phyloP scores from a whole-genome alignment of 2,113 vertebrate species.

The Ammospiza caudacuta region DNA sequence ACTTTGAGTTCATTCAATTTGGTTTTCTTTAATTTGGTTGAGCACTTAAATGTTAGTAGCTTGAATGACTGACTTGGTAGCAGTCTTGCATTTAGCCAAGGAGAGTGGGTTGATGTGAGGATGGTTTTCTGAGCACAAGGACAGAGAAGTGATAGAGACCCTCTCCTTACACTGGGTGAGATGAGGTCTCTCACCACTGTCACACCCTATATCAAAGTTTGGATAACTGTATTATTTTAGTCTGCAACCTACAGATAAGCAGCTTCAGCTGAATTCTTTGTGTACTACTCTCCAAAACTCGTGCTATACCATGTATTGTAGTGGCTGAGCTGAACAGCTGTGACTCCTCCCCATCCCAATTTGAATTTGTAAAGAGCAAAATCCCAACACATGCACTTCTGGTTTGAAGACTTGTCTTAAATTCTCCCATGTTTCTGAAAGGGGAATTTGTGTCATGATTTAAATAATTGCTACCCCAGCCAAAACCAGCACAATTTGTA shows the following conservation, averaged over 20 bases:
- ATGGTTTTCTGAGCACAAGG: not conserved
- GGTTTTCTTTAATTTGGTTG: not conserved
- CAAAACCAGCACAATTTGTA: not conserved
- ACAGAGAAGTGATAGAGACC: not conserved
- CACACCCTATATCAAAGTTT: not conserved
- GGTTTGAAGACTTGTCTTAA: not conserved
- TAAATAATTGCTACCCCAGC: not conserved
- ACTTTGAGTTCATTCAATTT: not conserved
- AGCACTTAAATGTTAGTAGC: not conserved
- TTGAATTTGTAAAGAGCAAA: not conserved
- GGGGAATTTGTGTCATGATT: not conserved
- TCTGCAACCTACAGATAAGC: not conserved
- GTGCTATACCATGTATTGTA: not conserved
- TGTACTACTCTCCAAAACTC: not conserved
- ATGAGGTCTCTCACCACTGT: not conserved
- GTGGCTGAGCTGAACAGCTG: not conserved
- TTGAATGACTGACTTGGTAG: not conserved
- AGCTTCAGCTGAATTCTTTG: not conserved
- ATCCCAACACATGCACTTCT: not conserved
- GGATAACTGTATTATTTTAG: not conserved
- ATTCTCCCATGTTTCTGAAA: not conserved
- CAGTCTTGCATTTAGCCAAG: not conserved
- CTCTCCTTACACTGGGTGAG: not conserved
- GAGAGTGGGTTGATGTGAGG: not conserved
- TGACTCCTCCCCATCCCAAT: not conserved